Percentiles rank a stretch among this genome's conserved stretches.
Conservation (phyloP, 2,113 vertebrate genomes). For the Eretmochelys imbricata region DNA sequence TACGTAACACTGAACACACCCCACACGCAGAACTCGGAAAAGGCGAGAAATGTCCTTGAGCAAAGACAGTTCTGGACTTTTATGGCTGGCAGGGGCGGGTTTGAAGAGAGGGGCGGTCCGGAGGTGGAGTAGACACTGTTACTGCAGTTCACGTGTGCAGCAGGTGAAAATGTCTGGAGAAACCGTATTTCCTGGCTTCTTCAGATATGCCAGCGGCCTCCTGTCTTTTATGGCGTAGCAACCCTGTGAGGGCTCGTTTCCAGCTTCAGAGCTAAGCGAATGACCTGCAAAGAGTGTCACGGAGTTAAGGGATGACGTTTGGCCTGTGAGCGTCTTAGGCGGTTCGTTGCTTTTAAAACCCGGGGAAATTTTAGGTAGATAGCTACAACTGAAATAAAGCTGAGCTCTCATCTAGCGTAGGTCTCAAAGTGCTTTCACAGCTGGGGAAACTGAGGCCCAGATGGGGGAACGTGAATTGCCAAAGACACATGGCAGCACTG, state of each 20-base stretch:
- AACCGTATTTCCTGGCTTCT: not conserved
- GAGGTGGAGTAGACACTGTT: not conserved
- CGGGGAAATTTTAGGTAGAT: not conserved
- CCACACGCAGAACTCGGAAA: not conserved
- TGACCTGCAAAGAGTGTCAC: not conserved
- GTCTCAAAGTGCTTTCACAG: not conserved
- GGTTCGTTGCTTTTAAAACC: not conserved
- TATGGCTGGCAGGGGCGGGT: not conserved
- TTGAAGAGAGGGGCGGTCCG: not conserved
- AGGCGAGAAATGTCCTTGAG: not conserved
- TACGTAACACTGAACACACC: not conserved
- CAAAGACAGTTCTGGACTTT: not conserved
- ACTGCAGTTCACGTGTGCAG: not conserved
- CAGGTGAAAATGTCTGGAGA: not conserved
- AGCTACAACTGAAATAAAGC: not conserved
- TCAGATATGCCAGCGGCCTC: not conserved
- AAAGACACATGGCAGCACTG: not conserved
- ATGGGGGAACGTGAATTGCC: not conserved
- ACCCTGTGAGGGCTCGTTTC: conserved; percentile 21
- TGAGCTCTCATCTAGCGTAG: not conserved
- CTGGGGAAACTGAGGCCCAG: not conserved
- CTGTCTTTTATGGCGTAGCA: not conserved
- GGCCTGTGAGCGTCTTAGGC: not conserved
- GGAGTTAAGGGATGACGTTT: not conserved
- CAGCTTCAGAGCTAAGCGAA: not conserved